Conservation (phyloP, 2,888 invertebrate species). For the Ochropleura plecta region DNA sequence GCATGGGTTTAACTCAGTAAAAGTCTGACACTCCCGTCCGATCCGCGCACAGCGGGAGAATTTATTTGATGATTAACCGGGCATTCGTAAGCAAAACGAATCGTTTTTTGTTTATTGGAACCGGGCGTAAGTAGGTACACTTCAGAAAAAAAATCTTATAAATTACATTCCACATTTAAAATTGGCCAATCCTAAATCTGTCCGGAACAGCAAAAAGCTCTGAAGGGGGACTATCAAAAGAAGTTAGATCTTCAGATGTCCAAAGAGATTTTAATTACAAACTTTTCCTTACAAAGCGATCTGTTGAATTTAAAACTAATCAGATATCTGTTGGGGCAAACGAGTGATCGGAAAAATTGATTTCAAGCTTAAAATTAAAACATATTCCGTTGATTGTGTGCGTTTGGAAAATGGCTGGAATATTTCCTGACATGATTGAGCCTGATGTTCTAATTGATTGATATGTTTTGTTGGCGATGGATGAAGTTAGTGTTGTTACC, state of each 20-base stretch:
- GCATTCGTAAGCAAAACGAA: too few relatives aligned
- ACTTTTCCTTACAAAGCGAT: constrained; percentile 22
- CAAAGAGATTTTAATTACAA: constrained; percentile 15
- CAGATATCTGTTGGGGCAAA: constrained; percentile 28
- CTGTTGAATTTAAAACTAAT: constrained; percentile 42
- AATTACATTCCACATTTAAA: not conserved
- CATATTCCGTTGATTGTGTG: constrained; percentile 49
- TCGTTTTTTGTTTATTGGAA: too few relatives aligned
- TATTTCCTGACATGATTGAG: constrained; percentile 26
- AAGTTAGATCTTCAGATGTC: not conserved
- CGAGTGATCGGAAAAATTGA: constrained; percentile 48
- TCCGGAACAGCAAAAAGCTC: constrained; percentile 18
- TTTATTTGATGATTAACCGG: too few relatives aligned
- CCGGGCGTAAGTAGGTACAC: too few relatives aligned
- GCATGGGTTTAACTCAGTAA: too few relatives aligned
- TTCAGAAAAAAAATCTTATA: too few relatives aligned
- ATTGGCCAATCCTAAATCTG: not conserved
- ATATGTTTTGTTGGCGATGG: constrained; percentile 17
- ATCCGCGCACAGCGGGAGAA: too few relatives aligned
- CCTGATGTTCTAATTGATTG: constrained; percentile 37
- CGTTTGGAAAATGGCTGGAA: constrained; percentile 26
- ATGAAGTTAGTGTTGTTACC: not conserved
- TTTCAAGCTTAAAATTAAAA: constrained; percentile 26
- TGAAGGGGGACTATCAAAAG: constrained; percentile 10
- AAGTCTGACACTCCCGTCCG: too few relatives aligned